Base-by-base conservation (phyloP, 2,888 invertebrate genomes). In the Drosophila subquinaria region DNA sequence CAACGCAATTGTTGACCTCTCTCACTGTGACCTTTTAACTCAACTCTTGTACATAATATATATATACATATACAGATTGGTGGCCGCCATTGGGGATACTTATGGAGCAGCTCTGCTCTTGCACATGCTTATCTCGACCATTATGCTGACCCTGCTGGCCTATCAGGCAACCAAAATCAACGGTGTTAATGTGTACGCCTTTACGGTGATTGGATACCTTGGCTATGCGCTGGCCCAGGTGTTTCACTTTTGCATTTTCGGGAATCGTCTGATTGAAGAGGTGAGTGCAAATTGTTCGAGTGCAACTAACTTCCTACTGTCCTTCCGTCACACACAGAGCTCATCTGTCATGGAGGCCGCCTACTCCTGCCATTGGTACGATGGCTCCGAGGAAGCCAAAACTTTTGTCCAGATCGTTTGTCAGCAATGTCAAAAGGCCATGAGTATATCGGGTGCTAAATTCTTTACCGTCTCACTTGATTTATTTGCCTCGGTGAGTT, bases 341-440 rank as follows among this genome's bases (percentile, higher is more conserved):
- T 97, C 97, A 69, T 97, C 97, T 3, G 97, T 97, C 5, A 97
- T 97, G 97, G 97, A 97, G 93, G 97, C 97, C 0, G 97, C 97
- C 0, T 97, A 97, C 93, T 97, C 97, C 52, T 97, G 97, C 87
- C 97, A 97, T 79, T 97, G 97, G 97, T 97, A 97, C 91, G 97
- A 97, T 81, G 97, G 97, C 6, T 97, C 97, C 0, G 97, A 97
- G 90, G 97, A 97, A 89, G 97, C 97, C 0, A 97, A 97, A 92
- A 97, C 97, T 33, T 97, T 97, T 91, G 97, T 97, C 1, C 97
- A 97, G 93, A 97, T 97, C 87, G 97, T 97, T 11, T 97, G 97
- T 91, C 97, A 97, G 91, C 97, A 97, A 91, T 97, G 97, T 92
- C 97, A 97, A 93, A 97, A 97, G 89, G 96, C 97, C 0, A 95